Evolutionary conservation across 1,140 invertebrate genomes (phyloP), one percentile per base, ranked within the genome.

Genomic region (Bombus sylvicola): DNA sequence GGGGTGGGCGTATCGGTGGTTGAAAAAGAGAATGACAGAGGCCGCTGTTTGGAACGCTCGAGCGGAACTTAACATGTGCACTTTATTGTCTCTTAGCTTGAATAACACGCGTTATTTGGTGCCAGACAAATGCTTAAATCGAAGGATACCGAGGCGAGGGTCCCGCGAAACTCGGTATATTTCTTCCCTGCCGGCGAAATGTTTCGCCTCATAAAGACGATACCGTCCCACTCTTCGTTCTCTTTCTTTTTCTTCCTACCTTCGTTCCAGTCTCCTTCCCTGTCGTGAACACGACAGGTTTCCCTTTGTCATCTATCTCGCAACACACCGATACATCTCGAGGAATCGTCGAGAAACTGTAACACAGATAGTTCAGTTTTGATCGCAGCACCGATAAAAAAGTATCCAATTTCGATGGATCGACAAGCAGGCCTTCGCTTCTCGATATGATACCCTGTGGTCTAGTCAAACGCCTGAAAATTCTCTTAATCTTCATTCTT

Each of bases 31-130:
- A 43, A 69, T 47, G 80, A 8, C 68, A 75, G 37, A 76, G 85
- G 25, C 9, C 22, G n/a, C 34, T 18, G 68, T 43, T 66, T 47
- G 37, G 28, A 34, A 79, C 68, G 39, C 66, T 62, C 31, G 47
- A 47, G 39, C 78, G 88, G 80, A 87, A 87, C 75, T 92, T 91
- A 90, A 92, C 91, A 89, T 88, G 91, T 92, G 91, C 88, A 81
- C 74, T 92, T 92, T 92, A 92, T 92, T 89, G 91, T 90, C 90
- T 89, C 85, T 92, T 89, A 87, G 87, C 73, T 73, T 79, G 85
- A 92, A 91, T 92, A 92, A 91, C 90, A 92, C 91, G 91, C 91
- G 85, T 92, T 92, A 92, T 92, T 92, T 92, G 91, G 85, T 83
- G 72, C 71, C 83, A 92, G 91, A 92, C 85, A 92, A 92, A 92